These are phyloP conservation scores for Littorina saxatilis DNA, from an alignment of 1,140 invertebrate genomes.

Conservation along the genomic window DNA sequence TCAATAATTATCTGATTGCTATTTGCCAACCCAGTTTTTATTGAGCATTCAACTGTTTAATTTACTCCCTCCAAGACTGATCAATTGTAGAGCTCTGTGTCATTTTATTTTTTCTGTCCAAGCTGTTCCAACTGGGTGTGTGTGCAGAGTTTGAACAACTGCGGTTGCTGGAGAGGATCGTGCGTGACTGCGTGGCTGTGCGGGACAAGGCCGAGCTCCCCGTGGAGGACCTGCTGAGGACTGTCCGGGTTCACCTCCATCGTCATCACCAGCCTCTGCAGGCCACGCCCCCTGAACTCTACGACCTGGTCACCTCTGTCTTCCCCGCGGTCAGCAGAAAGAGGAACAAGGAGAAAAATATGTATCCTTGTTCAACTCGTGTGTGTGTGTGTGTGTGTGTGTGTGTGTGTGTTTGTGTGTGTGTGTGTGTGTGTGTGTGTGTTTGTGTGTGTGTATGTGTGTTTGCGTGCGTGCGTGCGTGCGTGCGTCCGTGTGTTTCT, in stretches of 20 bases:
- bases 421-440: slow-evolving; percentile 12
- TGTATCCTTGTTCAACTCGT: slow-evolving; percentile 1
- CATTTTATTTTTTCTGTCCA: too few species aligned
- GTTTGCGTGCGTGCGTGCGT: neutral
- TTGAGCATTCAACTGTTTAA: too few species aligned
- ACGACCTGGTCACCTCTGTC: neutral
- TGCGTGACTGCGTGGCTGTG: neutral
- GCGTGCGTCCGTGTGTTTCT: too few species aligned
- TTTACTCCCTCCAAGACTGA: too few species aligned
- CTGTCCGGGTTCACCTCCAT: neutral
- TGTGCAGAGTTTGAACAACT: neutral
- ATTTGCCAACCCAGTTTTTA: too few species aligned
- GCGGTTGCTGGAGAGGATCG: slow-evolving; percentile 6
- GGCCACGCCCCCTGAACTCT: neutral
- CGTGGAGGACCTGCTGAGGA: slow-evolving; percentile 4
- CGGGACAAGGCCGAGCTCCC: neutral
- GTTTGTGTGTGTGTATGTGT: neutral
- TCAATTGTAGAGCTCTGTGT: too few species aligned
- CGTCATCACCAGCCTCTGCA: neutral
- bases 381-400: slow-evolving; percentile 25
- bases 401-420: slow-evolving; percentile 24
- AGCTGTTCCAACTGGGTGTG: too few species aligned
- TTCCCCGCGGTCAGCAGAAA: neutral
- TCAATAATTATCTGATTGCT: too few species aligned
- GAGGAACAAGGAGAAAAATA: slow-evolving; percentile 18